Conservation (phyloP, 2,888 invertebrate genomes). For the Mylabris sibirica region DNA sequence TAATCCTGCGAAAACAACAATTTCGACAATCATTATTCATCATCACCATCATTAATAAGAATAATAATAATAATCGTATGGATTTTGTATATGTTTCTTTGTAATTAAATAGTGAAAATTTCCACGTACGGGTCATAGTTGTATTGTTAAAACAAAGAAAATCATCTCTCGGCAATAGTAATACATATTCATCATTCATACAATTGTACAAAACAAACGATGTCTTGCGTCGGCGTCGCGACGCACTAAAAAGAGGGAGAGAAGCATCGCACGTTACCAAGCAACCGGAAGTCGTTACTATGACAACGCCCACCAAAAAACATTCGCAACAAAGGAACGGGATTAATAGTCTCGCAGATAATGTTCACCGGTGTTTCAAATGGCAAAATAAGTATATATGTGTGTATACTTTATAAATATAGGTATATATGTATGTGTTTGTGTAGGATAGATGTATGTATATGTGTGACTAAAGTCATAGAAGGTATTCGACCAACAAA, state of each 20-base stretch:
- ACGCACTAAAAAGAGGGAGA: slow-evolving; percentile 44
- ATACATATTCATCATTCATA: slow-evolving; percentile 57
- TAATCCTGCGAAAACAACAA: too few species aligned
- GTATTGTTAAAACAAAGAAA: slow-evolving; percentile 50
- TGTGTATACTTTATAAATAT: background rate
- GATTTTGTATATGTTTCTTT: too few species aligned
- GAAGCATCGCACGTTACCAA: slow-evolving; percentile 54
- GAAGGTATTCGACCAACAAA: background rate
- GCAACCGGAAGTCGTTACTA: slow-evolving; percentile 60
- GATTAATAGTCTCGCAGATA: slow-evolving; percentile 61
- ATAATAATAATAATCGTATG: background rate
- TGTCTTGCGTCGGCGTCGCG: slow-evolving; percentile 53
- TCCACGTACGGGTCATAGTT: slow-evolving; percentile 42
- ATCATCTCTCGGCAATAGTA: slow-evolving; percentile 51
- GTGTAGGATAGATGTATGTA: background rate
- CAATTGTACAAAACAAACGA: slow-evolving; percentile 56
- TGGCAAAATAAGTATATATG: slow-evolving; percentile 57
- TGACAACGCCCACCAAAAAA: slow-evolving; percentile 60
- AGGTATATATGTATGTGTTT: background rate
- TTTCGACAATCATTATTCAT: background rate
- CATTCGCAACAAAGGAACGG: slow-evolving; percentile 60
- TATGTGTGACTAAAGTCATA: background rate
- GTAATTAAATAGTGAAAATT: background rate
- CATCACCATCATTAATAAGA: too few species aligned
- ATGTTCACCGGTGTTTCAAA: slow-evolving; percentile 59